Evolutionary conservation across 1,140 invertebrate genomes (phyloP), one percentile per base, ranked within the genome.

Genomic region (Gryllus bimaculatus): DNA sequence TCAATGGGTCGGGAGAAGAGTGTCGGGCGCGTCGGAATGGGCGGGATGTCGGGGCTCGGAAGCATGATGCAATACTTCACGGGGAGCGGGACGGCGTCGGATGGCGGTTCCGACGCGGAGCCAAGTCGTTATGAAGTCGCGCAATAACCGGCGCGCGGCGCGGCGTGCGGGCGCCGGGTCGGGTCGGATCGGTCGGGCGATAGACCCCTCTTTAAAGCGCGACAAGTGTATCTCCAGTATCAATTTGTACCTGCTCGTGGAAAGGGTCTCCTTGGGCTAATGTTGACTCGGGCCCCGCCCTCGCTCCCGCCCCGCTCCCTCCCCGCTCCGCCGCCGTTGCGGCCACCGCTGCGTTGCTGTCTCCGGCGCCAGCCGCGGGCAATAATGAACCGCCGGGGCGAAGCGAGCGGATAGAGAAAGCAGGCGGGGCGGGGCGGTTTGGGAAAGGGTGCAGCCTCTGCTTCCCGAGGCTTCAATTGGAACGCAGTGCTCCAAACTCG

Each of bases 401-500:
- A 0, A 6, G 4, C 13, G 8, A 8, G 18, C 12, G 76, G n/a
- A n/a, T 21, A 20, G 48, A n/a, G 47, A 18, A 20, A n/a, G 8
- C 47, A 8, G n/a, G 15, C n/a, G 15, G 8, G 20, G 48, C 47
- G 8, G 20, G 48, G 18, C 15, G 48, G 47, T 48, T 48, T 20
- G 39, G 48, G 47, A 48, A 12, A n/a, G 48, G 47, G 18, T 48
- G 13, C 8, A 47, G 26, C 47, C 76, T n/a, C 47, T 48, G 48
- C 76, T 6, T 39, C 12, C 12, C 76, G 21, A 77, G 76, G 47
- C 47, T 48, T 48, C 76, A 77, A 77, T 77, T 77, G 47, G 48
- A 48, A 47, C 48, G 76, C 48, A 20, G 47, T 48, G 47, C 76
- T 47, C n/a, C n/a, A 48, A 77, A 49, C 76, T 47, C 76, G 76